Evolutionary conservation across 2,888 invertebrate genomes (phyloP), one percentile per base, ranked within the genome.

Genomic region (Cephus runcator): DNA sequence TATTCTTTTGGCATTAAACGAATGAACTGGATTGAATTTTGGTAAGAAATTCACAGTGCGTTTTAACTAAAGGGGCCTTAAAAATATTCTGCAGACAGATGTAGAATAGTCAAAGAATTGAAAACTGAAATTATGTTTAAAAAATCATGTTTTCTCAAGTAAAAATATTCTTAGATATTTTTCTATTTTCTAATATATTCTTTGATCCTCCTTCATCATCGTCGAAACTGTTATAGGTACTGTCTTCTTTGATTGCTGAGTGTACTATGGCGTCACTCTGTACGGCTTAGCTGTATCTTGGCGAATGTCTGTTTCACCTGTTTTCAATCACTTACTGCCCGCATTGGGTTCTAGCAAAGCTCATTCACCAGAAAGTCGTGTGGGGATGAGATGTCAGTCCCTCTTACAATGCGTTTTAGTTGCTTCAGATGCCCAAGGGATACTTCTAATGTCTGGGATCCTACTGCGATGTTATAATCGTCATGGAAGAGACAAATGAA

Each of bases 291-390:
- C 33, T 34, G 71, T 74, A 76, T 78, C 75, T 76, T 75, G 31
- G 76, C 11, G 73, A 78, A 71, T 78, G 78, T 76, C 78, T 76
- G 78, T 78, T 78, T 78, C 78, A 78, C 78, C 73, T 80, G 77
- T 80, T 81, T 84, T 83, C 82, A 86, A 87, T 86, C 83, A 85
- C 86, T 87, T 86, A 86, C 83, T 82, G 78, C 87, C 87, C 86
- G 87, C 85, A 87, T 86, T 77, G 80, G 76, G 73, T 73, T 71
- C 79, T 81, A 78, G 75, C 33, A 31, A 12, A 71, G 34, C 78
- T 76, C 78, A 75, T 78, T 75, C 73, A 73, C 33, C 33, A 9
- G 71, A 33, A 23, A 23, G 12, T 15, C 71, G 71, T 34, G 71
- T 33, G 15, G 71, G 31, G 71, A 71, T 31, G 34, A 31, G 71